These are phyloP conservation scores for Sylvilagus bachmani DNA, from an alignment of 2,113 vertebrate genomes.

Conservation along the genomic window DNA sequence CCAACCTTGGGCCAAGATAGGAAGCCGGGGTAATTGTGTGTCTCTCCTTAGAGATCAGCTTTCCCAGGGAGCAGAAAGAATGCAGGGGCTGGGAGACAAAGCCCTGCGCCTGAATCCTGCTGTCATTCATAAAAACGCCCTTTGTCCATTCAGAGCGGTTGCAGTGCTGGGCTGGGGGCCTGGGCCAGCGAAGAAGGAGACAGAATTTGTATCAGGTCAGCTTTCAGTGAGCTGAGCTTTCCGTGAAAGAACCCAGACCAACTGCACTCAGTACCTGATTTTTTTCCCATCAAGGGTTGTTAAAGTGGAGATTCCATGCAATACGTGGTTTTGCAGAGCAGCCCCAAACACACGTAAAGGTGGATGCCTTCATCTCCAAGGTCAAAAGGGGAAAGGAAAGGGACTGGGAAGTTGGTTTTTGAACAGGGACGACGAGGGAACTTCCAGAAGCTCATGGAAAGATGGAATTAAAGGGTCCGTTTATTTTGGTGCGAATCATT, in stretches of 20 bases:
- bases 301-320: neutral
- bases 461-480: no score
- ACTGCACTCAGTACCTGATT: neutral
- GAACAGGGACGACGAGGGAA: neutral
- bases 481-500: no score
- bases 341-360: neutral
- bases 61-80: conserved; percentile 77
- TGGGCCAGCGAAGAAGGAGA: conserved; percentile 28
- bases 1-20: neutral
- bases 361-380: neutral
- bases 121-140: conserved; percentile 74
- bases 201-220: conserved; percentile 67
- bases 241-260: conserved; percentile 26
- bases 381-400: conserved; percentile 1
- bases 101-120: conserved; percentile 52
- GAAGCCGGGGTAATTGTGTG: neutral
- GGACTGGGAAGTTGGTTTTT: neutral
- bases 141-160: conserved; percentile 68
- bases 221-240: conserved; percentile 66
- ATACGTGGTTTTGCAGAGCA: conserved; percentile 4
- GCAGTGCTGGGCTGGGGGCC: neutral
- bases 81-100: conserved; percentile 53
- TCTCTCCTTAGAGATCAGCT: conserved; percentile 71
- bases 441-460: no score
- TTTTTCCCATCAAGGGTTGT: conserved; percentile 19